Evolutionary conservation across 2,888 invertebrate species (phyloP).

Genomic region (Sphaeridia pumilis): DNA sequence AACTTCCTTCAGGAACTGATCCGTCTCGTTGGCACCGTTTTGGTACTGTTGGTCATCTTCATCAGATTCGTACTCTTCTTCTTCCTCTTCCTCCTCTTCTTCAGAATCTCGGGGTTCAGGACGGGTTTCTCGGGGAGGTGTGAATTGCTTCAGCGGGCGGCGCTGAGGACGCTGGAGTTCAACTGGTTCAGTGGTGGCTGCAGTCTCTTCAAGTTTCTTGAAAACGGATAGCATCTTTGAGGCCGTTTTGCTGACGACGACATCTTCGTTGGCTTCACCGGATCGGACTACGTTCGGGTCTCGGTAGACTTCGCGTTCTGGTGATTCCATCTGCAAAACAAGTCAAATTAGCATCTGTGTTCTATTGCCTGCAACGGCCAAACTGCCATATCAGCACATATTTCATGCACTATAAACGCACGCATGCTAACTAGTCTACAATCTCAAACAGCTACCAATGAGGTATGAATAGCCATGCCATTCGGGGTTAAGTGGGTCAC

Average conservation of each 20-base stretch:
- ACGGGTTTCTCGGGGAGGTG: slow-evolving; percentile 65
- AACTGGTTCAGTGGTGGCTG: slow-evolving; percentile 12
- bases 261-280: slow-evolving; percentile 43
- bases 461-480: not conserved
- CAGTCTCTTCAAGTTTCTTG: slow-evolving; percentile 70
- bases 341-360: not conserved
- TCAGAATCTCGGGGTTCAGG: slow-evolving; percentile 38
- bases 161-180: slow-evolving; percentile 10
- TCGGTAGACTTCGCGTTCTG: slow-evolving; percentile 51
- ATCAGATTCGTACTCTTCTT: slow-evolving; percentile 42
- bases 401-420: no score
- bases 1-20: slow-evolving; percentile 52
- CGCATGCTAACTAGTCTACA: no score
- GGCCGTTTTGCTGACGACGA: slow-evolving; percentile 55
- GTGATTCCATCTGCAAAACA: slow-evolving; percentile 13
- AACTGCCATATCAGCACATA: no score
- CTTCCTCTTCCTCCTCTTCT: slow-evolving; percentile 39
- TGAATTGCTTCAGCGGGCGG: slow-evolving; percentile 69
- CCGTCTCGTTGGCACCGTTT: slow-evolving; percentile 50
- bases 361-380: not conserved
- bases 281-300: slow-evolving; percentile 60
- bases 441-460: no score
- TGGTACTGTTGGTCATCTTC: slow-evolving; percentile 56
- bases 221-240: slow-evolving; percentile 79
- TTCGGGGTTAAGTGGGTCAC: not conserved